Percentiles rank a stretch among this genome's conserved stretches.
phyloP scores from a whole-genome alignment of 2,113 vertebrate genomes.

The Oxygymnocypris stewartii region DNA sequence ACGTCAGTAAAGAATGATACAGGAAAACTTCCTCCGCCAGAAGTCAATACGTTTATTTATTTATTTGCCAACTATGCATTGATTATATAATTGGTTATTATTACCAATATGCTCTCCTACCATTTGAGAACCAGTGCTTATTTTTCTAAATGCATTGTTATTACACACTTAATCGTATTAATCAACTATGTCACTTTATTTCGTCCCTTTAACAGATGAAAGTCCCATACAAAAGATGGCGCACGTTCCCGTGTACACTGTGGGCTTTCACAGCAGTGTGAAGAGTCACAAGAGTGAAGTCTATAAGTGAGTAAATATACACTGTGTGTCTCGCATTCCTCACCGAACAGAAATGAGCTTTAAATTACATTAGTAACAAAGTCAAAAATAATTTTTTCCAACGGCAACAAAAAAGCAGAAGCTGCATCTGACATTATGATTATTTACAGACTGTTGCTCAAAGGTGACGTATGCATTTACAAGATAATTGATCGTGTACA shows the following conservation, averaged over 20 bases:
- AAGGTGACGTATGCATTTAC: background rate
- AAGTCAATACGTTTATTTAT: background rate
- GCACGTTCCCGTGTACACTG: conserved; percentile 91
- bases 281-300: conserved; percentile 74
- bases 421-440: too few species aligned
- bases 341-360: background rate
- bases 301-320: conserved; percentile 84
- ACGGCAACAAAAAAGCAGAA: too few species aligned
- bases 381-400: too few species aligned
- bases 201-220: conserved; percentile 81
- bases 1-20: background rate
- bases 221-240: conserved; percentile 95
- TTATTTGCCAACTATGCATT: background rate
- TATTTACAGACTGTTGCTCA: too few species aligned
- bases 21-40: background rate
- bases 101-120: background rate
- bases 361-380: background rate
- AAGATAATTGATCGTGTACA: too few species aligned
- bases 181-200: background rate
- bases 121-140: background rate
- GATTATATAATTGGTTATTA: background rate
- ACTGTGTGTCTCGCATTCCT: conserved; percentile 2
- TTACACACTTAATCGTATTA: background rate
- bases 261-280: conserved; percentile 87
- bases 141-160: conserved; percentile 20